Evolutionary conservation across 2,888 invertebrate species (phyloP).

Genomic region (Pteria penguin): DNA sequence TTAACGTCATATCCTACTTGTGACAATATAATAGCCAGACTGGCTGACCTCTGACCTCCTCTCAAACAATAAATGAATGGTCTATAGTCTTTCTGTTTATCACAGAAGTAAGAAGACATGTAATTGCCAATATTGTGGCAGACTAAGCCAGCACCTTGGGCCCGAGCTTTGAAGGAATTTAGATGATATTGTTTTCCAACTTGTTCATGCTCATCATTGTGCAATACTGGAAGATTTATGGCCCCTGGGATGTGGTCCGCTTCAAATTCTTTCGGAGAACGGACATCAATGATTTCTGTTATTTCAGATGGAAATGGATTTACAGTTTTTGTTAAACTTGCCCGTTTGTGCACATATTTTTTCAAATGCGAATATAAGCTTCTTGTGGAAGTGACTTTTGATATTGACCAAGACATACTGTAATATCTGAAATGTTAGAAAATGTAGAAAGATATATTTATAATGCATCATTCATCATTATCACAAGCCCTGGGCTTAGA

Average conservation of each 20-base stretch:
- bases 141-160: conserved; percentile 58
- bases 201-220: conserved; percentile 47
- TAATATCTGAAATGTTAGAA: too few relatives aligned
- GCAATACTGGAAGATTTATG: conserved; percentile 61
- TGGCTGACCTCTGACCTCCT: conserved; percentile 66
- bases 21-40: conserved; percentile 57
- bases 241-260: conserved; percentile 65
- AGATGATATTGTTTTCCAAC: conserved; percentile 56
- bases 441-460: too few relatives aligned
- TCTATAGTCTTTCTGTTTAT: conserved; percentile 51
- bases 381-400: too few relatives aligned
- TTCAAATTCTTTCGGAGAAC: conserved; percentile 60
- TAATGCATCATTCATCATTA: too few relatives aligned
- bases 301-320: conserved; percentile 40
- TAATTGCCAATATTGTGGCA: conserved; percentile 55
- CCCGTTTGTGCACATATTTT: too few relatives aligned
- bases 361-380: too few relatives aligned
- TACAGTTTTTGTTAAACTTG: too few relatives aligned
- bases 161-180: conserved; percentile 56
- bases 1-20: conserved; percentile 61
- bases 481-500: too few relatives aligned
- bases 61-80: conserved; percentile 64
- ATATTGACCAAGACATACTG: too few relatives aligned
- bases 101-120: conserved; percentile 52
- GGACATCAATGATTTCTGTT: conserved; percentile 61